These are phyloP conservation scores for Bursaphelenchus mucronatus DNA, from an alignment of 1,140 invertebrate species.

Conservation along the genomic window DNA sequence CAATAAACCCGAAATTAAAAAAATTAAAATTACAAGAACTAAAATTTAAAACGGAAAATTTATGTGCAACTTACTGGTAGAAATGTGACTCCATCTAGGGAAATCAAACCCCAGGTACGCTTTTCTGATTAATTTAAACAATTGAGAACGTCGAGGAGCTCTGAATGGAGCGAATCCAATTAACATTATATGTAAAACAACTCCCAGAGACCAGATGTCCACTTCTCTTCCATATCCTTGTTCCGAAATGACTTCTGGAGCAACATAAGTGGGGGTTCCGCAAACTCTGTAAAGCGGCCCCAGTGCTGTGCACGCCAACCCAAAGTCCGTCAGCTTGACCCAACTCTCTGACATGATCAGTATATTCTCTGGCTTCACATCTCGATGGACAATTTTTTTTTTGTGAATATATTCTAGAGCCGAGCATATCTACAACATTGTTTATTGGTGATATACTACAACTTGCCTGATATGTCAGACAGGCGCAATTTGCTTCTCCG, in stretches of 20 bases:
- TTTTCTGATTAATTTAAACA: constrained; percentile 38
- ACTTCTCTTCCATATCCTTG: constrained; percentile 45
- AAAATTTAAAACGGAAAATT: neutral
- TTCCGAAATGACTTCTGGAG: constrained; percentile 33
- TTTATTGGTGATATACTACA: neutral
- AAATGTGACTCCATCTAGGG: constrained; percentile 36
- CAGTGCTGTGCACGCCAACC: constrained; percentile 56
- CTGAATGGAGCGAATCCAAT: constrained; percentile 51
- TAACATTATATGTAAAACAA: constrained; percentile 43
- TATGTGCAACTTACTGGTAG: constrained; percentile 19
- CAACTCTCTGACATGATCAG: constrained; percentile 55
- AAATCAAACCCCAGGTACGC: constrained; percentile 34
- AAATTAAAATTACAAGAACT: neutral
- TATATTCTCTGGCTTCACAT: constrained; percentile 64
- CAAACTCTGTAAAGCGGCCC: constrained; percentile 47
- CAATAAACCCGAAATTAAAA: constrained; percentile 16
- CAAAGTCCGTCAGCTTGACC: constrained; percentile 64
- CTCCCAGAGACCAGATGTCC: constrained; percentile 48
- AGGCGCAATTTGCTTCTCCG: constrained; percentile 34
- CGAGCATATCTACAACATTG: constrained; percentile 53
- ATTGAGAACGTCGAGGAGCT: constrained; percentile 23
- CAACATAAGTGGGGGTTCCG: constrained; percentile 46
- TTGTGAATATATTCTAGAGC: constrained; percentile 63
- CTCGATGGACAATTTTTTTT: constrained; percentile 62
- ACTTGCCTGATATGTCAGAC: constrained; percentile 44